Evolutionary conservation across 2,113 vertebrate genomes (phyloP), one percentile per base, ranked within the genome.

Genomic region (Parotia lawesii): DNA sequence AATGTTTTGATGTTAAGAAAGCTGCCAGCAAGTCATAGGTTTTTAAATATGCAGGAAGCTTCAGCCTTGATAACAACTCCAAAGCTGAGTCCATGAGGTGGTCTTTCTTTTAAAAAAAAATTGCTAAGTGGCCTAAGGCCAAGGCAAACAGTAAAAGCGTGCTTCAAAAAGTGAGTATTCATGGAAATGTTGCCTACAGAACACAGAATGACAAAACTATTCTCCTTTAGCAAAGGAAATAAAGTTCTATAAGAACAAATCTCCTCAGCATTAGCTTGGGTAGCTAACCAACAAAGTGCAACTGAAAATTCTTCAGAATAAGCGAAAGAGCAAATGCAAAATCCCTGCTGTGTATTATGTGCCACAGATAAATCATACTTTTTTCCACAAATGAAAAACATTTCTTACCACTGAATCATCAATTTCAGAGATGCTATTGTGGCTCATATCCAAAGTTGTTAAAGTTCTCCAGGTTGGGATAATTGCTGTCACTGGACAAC

Each of bases 401-500:
- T 54, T 67, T 78, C 99, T 97, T 98, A 99, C 99, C 99, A 99
- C 98, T 37, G 99, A 99, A 83, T 97, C 96, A 73, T 99, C 99
- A 37, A 99, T 99, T 97, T 94, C 85, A 45, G 97, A 94, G 96
- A 99, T 99, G 90, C 95, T 92, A 81, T 99, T 99, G 97, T 98
- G 98, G 96, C 99, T 99, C 98, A 99, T 98, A 97, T 99, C 99
- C 85, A 99, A 97, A 6, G 99, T 99, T 31, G 99, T 99, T 95
- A 99, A 97, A 29, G 97, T 98, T 87, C 95, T 98, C 99, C 99
- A 99, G 1, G 97, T 98, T 11, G 99, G 99, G 69, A 99, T 98
- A 80, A 99, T 76, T 4, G 99, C 99, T 2, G 98, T 99, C 89
- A 99, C 98, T 1, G 98, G 98, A 94, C 98, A 98, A 70, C 91